Percentiles rank a stretch among this genome's conserved stretches.
phyloP scores from a whole-genome alignment of 2,113 vertebrate genomes.

The Oenanthe oenanthe region DNA sequence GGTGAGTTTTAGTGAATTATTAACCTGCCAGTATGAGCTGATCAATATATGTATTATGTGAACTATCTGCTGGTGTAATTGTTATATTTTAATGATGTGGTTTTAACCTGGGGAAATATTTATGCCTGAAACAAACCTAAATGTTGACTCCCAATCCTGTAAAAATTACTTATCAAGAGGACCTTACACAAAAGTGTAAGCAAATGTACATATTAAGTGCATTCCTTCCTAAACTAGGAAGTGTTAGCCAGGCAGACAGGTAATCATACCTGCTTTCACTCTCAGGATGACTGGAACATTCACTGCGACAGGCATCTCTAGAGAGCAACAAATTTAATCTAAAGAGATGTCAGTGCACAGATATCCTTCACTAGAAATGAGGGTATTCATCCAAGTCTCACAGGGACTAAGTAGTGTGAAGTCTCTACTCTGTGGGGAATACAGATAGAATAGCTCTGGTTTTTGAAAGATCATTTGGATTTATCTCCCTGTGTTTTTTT shows the following conservation, averaged over 20 bases:
- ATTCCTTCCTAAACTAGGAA: not conserved
- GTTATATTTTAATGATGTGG: not conserved
- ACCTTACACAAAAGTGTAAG: not conserved
- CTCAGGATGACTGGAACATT: not conserved
- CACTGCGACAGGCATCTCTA: not conserved
- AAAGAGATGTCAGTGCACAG: not conserved
- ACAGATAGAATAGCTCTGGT: not conserved
- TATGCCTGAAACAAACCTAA: not conserved
- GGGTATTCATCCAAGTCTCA: not conserved
- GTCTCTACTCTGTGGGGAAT: not conserved
- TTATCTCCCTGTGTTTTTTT: not conserved
- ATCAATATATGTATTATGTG: not conserved
- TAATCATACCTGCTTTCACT: not conserved
- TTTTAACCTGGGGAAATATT: not conserved
- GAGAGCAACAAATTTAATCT: not conserved
- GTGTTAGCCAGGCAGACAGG: not conserved
- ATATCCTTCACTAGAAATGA: not conserved
- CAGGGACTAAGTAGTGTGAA: not conserved
- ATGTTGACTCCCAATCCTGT: not conserved
- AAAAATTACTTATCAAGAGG: not conserved
- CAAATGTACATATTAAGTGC: not conserved
- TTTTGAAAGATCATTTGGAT: not conserved
- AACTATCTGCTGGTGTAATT: not conserved
- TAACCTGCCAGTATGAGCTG: not conserved
- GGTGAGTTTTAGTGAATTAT: not conserved